Evolutionary conservation across 2,888 invertebrate genomes (phyloP), one percentile per base, ranked within the genome.

Genomic region (Drosophila monieri): DNA sequence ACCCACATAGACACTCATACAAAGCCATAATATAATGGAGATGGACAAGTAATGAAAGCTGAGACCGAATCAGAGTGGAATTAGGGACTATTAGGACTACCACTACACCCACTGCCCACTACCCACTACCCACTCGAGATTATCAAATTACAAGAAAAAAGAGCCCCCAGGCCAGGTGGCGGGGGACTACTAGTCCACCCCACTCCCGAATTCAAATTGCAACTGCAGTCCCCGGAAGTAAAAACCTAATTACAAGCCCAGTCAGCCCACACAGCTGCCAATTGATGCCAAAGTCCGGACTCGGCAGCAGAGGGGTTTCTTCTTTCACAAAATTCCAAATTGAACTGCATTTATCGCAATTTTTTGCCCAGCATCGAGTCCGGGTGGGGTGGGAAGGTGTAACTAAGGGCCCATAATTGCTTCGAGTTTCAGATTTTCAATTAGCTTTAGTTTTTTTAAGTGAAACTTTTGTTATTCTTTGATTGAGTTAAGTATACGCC

Each of bases 1-100:
- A 9, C 48, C 41, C 46, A 52, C 46, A 8, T 8, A 4, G 41
- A 49, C 18, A 47, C 51, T 5, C 21, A 23, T 23, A 41, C 37
- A 27, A 46, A 15, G 21, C 56, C 60, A 60, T 55, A 55, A 70
- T 64, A 74, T 78, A 70, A 77, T 66, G 64, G 76, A 55, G 39
- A 59, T 76, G 71, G 62, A 70, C 54, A 55, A 43, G 69, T 73
- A 83, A 77, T 76, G 76, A 84, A 77, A 77, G 80, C 59, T 68
- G 52, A 59, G 69, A 67, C 73, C 80, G 72, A 60, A 74, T 59
- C 65, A 48, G 71, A 67, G 48, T 52, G 57, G 54, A 57, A 62
- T 65, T 61, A 35, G 6, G 14, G 35, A 27, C 27, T 27, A 27
- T 27, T 0, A 27, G 9, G 27, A 27, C 27, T 27, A 27, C 18